Base-by-base conservation (phyloP, 2,888 invertebrate genomes). In the Teleogryllus oceanicus region DNA sequence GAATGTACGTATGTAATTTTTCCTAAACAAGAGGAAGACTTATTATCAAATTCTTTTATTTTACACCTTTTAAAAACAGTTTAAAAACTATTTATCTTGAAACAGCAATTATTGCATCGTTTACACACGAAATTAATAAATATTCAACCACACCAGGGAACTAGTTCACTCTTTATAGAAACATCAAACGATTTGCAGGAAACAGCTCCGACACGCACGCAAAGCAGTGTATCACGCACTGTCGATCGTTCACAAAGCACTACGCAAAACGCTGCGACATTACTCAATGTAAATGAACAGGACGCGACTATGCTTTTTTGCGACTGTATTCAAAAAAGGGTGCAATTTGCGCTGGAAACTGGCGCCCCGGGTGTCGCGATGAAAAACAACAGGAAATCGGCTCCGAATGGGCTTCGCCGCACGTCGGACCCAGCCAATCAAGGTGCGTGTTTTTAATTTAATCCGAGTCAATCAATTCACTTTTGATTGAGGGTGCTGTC, bases 391-490 rank as follows among this genome's bases (percentile, higher is more conserved):
- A 8, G 62, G 62, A 62, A 62, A 62, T 62, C 62, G n/a, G 62
- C 62, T 62, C 10, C 62, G 62, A 62, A 62, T 62, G 12, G 62
- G 62, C 62, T 13, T 62, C 62, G n/a, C 62, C 62, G 16, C 13
- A n/a, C 62, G 62, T 18, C 16, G n/a, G 62, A 62, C n/a, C n/a
- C n/a, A 62, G n/a, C 16, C 62, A 62, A 62, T 62, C 62, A 62
- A 62, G 62, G 62, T 62, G 62, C 62, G 62, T 62, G 62, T 62
- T 62, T 62, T 62, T 62, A 62, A 62, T 62, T 62, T 62, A 62
- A 62, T 62, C 62, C 62, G 62, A 62, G 62, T 62, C 62, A 62
- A 62, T 62, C 62, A 62, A 62, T 62, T 62, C 62, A 62, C 62
- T 62, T 62, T 62, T 62, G 62, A 62, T 62, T 62, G 13, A 62